Evolutionary conservation across 2,113 vertebrate species (phyloP).

Genomic region (Perca flavescens): DNA sequence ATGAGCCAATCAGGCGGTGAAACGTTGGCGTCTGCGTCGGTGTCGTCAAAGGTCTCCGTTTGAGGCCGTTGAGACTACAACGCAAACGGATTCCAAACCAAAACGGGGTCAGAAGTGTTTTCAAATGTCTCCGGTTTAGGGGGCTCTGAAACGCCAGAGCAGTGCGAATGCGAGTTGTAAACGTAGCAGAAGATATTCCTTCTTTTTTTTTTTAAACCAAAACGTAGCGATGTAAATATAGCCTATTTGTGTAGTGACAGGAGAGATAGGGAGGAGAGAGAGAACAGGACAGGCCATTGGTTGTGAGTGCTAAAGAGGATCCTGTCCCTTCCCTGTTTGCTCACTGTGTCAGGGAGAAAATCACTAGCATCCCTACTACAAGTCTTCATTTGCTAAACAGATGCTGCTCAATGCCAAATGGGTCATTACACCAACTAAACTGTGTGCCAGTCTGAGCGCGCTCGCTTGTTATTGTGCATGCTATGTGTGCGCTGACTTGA

Average conservation of each 20-base stretch:
- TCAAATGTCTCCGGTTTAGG: too few species aligned
- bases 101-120: too few species aligned
- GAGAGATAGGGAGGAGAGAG: slow-evolving; percentile 1
- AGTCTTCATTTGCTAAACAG: slow-evolving; percentile 77
- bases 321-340: slow-evolving; percentile 35
- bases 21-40: too few species aligned
- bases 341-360: slow-evolving; percentile 69
- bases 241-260: background rate
- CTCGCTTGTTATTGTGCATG: background rate
- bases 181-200: too few species aligned
- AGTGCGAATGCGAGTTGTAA: too few species aligned
- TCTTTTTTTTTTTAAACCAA: too few species aligned
- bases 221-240: too few species aligned
- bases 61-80: too few species aligned
- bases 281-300: slow-evolving; percentile 46
- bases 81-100: too few species aligned
- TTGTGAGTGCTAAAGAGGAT: slow-evolving; percentile 61
- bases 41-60: too few species aligned
- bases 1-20: too few species aligned
- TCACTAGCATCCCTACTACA: slow-evolving; percentile 61
- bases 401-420: slow-evolving; percentile 82
- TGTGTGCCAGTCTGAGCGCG: slow-evolving; percentile 35
- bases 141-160: too few species aligned
- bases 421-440: slow-evolving; percentile 78
- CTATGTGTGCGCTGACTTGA: background rate